Evolutionary conservation across 2,797 vertebrate species (phyloP).

Genomic region (Chloroceryle amazona): DNA sequence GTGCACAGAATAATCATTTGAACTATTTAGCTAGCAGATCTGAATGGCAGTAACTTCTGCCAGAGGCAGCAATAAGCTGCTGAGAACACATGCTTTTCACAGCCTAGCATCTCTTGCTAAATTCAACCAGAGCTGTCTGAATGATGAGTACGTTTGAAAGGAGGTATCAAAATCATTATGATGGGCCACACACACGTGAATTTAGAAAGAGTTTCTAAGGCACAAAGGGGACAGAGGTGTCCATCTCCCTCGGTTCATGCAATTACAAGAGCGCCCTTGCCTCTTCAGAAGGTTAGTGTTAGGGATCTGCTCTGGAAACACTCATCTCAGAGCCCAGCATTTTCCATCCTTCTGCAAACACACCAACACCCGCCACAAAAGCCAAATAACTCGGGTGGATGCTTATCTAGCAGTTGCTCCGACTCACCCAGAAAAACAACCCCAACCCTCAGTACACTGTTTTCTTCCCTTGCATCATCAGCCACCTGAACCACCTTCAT

Average conservation of each 20-base stretch:
- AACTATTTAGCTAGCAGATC: neutral
- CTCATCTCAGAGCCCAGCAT: neutral
- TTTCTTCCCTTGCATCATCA: neutral
- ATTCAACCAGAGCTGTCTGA: slow-evolving; percentile 16
- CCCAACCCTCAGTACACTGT: neutral
- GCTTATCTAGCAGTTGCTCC: neutral
- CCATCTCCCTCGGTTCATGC: neutral
- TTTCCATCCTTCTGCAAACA: neutral
- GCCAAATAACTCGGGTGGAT: neutral
- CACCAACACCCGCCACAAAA: neutral
- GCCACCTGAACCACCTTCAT: neutral
- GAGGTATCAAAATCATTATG: neutral
- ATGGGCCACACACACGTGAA: neutral
- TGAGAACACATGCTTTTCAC: slow-evolving; percentile 13
- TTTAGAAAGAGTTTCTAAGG: slow-evolving; percentile 17
- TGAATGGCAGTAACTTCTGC: slow-evolving; percentile 31
- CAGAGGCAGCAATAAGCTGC: slow-evolving; percentile 25
- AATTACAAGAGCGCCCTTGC: neutral
- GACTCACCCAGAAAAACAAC: neutral
- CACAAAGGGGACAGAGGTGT: neutral
- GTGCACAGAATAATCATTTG: neutral
- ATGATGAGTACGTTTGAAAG: neutral
- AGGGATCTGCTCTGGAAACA: neutral
- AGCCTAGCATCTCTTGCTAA: neutral
- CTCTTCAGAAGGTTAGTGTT: neutral